Evolutionary conservation across 1,140 invertebrate species (phyloP), one percentile per base, ranked within the genome.

Genomic region (Magallana angulata): DNA sequence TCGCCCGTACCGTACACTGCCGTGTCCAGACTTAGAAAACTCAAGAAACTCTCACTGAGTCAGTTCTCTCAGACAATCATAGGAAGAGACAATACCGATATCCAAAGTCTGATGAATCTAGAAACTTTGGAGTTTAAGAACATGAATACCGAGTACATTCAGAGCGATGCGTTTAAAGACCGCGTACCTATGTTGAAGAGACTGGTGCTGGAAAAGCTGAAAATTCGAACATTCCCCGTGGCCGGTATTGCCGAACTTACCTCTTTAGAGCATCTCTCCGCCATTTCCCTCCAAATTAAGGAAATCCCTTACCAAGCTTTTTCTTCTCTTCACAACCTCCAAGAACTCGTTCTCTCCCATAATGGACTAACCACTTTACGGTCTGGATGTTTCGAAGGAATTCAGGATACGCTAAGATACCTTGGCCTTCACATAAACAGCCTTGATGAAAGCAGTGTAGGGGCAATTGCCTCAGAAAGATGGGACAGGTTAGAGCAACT

Each of bases 361-460:
- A 90, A 90, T 59, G 48, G 24, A 36, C 86, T 90, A 58, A 76
- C 57, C 12, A 82, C 36, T 2, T 64, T 90, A 11, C 56, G 83
- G 30, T 87, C 81, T 12, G 87, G 85, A 9, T 90, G 87, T 68
- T 90, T 90, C 56, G 68, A 86, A 80, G 85, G 85, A 16, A 88
- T 90, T 57, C 68, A 85, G n/a, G 57, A 68, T 12, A 64, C 87
- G 4, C 71, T 90, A 8, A 57, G 80, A 60, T 57, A 64, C 24
- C 89, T 90, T 62, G 89, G 86, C 12, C 60, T 90, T 11, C 84
- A 90, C 59, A 30, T 90, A 12, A 90, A 90, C 62, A 86, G 84
- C 68, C 57, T 90, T 48, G 84, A 87, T 30, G 84, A 87, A 71
- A 82, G 57, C n/a, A 89, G 82, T 30, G 71, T 89, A 1, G 83